These are phyloP conservation scores for Keiferia lycopersicella DNA, from an alignment of 2,888 invertebrate species.

Conservation along the genomic window DNA sequence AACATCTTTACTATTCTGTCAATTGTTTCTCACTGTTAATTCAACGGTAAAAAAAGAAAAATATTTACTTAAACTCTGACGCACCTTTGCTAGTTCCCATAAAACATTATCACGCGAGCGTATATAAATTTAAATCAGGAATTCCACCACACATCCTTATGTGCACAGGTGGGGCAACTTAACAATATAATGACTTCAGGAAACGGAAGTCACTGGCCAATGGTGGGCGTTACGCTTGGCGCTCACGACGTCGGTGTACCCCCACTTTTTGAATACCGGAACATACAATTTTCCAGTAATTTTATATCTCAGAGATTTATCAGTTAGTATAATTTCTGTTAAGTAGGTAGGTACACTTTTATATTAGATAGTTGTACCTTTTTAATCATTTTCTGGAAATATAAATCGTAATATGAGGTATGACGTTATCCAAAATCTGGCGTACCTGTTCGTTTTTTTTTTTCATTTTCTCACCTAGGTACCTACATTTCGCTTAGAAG, in stretches of 20 bases:
- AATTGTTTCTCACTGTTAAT: too few species aligned
- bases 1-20: too few species aligned
- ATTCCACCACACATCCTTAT: conserved; percentile 45
- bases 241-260: conserved; percentile 19
- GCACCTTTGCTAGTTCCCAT: background rate
- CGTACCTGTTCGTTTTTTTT: too few species aligned
- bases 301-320: background rate
- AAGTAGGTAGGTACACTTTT: too few species aligned
- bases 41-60: background rate
- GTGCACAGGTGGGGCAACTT: conserved; percentile 61
- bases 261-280: conserved; percentile 4
- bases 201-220: conserved; percentile 70
- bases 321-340: background rate
- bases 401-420: too few species aligned
- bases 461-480: too few species aligned
- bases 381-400: too few species aligned
- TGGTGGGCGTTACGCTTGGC: conserved; percentile 60
- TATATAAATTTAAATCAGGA: conserved; percentile 38
- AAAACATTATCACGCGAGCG: conserved; percentile 18
- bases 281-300: conserved; percentile 15
- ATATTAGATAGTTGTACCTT: too few species aligned
- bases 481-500: too few species aligned
- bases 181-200: conserved; percentile 64
- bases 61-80: background rate
- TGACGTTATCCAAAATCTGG: too few species aligned